Conservation (phyloP, 2,888 invertebrate genomes). For the Amblyjoppa proteus region DNA sequence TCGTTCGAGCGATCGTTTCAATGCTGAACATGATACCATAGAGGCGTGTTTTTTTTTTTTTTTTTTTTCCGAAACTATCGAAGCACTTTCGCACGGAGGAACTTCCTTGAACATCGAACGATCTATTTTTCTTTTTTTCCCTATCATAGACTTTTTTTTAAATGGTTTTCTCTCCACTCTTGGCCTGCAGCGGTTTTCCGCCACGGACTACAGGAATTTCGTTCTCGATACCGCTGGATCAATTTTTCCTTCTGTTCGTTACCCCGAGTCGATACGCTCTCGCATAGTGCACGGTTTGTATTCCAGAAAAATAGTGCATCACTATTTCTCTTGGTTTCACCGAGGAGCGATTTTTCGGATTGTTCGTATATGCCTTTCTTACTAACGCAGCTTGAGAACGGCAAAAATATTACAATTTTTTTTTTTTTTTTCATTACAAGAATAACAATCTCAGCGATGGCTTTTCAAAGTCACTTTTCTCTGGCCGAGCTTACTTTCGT, state of each 20-base stretch:
- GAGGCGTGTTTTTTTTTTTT: background rate
- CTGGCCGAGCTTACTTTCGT: background rate
- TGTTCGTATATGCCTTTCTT: too few species aligned
- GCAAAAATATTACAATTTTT: background rate
- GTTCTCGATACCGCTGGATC: background rate
- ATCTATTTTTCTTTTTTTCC: too few species aligned
- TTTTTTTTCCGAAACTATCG: too few species aligned
- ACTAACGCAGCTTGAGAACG: too few species aligned
- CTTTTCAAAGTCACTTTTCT: background rate
- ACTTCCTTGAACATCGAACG: too few species aligned
- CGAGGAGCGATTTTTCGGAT: too few species aligned
- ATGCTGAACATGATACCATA: background rate
- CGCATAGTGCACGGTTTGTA: too few species aligned
- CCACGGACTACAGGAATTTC: background rate
- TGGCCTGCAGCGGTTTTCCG: slow-evolving; percentile 7
- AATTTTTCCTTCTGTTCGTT: slow-evolving; percentile 5
- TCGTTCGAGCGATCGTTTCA: background rate
- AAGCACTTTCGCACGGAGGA: too few species aligned
- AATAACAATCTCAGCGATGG: background rate
- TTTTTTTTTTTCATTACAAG: background rate
- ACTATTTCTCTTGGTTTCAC: too few species aligned
- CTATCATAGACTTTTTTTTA: background rate
- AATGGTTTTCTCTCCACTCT: background rate
- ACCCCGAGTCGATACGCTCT: background rate
- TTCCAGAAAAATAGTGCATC: too few species aligned